Percentiles rank a stretch among this genome's conserved stretches.
Conservation (phyloP, 2,888 invertebrate genomes). For the Eremobia ochroleuca region DNA sequence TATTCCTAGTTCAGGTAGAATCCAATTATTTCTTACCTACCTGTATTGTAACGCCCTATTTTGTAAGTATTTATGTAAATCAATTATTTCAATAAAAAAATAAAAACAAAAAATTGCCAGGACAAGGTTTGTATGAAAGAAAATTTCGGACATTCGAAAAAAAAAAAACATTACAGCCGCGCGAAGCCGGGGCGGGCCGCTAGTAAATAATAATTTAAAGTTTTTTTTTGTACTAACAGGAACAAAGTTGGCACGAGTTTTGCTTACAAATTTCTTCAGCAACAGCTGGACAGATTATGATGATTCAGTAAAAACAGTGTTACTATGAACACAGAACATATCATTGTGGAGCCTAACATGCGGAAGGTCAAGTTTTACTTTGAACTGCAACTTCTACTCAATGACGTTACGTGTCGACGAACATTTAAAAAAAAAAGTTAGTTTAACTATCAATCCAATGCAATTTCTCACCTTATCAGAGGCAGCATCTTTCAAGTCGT, state of each 20-base stretch:
- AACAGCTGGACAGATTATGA: background rate
- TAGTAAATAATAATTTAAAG: background rate
- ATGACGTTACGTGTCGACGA: background rate
- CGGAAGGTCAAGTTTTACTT: background rate
- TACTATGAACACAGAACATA: background rate
- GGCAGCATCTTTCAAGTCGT: conserved; percentile 79
- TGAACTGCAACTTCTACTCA: background rate
- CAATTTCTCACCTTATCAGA: conserved; percentile 69
- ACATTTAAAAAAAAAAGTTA: background rate
- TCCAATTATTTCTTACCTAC: too few species aligned
- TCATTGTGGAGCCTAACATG: background rate
- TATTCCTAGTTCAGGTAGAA: too few species aligned
- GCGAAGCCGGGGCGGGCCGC: too few species aligned
- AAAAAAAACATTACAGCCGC: too few species aligned
- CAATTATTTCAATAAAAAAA: too few species aligned
- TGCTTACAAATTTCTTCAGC: background rate
- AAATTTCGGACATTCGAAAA: too few species aligned
- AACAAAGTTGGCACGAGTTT: background rate
- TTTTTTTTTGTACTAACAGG: background rate
- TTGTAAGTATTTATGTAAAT: too few species aligned
- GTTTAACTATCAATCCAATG: background rate
- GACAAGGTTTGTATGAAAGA: too few species aligned
- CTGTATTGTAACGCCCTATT: too few species aligned
- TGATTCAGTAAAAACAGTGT: background rate
- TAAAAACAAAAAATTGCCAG: too few species aligned